A percentile compares a stretch with the other conserved stretches of the same genome.
These are phyloP conservation scores for Nasonovia ribisnigri DNA, from an alignment of 2,888 invertebrate genomes.

Conservation along the genomic window DNA sequence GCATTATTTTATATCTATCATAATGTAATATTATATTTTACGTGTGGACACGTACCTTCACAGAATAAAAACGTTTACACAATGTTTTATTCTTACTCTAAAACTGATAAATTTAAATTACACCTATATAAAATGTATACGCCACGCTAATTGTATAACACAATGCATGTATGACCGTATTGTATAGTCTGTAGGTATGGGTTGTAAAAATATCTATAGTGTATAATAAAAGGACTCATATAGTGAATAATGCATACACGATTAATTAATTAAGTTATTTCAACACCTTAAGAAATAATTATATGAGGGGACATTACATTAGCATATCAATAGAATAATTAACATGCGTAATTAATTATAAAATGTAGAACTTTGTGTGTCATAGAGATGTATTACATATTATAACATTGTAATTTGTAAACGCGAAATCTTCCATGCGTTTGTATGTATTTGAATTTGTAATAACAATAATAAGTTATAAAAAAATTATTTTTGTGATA, in stretches of 20 bases:
- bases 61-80: neutral
- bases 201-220: neutral
- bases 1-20: neutral
- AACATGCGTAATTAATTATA: neutral
- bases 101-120: neutral
- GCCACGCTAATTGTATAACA: neutral
- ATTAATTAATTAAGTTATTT: neutral
- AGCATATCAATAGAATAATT: constrained; percentile 3
- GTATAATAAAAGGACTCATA: neutral
- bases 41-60: neutral
- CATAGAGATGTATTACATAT: neutral
- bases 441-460: neutral
- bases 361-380: neutral
- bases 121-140: neutral
- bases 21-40: neutral
- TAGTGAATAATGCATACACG: neutral
- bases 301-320: neutral
- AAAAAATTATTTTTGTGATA: neutral
- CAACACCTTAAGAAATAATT: neutral
- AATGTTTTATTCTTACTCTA: neutral
- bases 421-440: neutral
- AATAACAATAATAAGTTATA: neutral
- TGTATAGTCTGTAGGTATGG: neutral
- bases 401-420: neutral
- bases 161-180: neutral